phyloP scores from a whole-genome alignment of 2,888 invertebrate species.

The Amblyjoppa fuscipennis region DNA sequence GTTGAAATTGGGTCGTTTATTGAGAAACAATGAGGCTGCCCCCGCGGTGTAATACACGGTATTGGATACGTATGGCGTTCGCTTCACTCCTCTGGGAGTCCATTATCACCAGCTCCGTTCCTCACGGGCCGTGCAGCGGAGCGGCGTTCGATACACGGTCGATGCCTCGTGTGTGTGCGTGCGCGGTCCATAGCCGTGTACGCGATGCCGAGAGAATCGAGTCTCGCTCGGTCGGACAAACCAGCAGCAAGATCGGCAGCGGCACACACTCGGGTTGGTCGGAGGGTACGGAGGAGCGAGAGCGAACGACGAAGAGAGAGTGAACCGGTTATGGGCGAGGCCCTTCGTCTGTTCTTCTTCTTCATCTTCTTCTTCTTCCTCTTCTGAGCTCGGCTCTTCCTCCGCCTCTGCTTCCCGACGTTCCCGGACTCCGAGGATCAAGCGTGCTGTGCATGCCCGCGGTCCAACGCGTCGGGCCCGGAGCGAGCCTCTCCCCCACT shows the following conservation, averaged over 20 bases:
- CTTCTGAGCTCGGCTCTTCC: slow-evolving; percentile 70
- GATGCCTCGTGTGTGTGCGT: slow-evolving; percentile 65
- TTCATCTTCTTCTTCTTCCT: slow-evolving; percentile 73
- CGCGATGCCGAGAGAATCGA: slow-evolving; percentile 32
- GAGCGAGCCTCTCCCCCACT: slow-evolving; percentile 36
- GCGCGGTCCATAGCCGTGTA: slow-evolving; percentile 72
- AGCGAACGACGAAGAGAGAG: slow-evolving; percentile 75
- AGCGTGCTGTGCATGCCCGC: slow-evolving; percentile 31
- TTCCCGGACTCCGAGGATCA: slow-evolving; percentile 37
- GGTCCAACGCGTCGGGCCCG: not conserved
- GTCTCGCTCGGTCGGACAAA: slow-evolving; percentile 56
- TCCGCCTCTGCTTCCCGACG: slow-evolving; percentile 75
- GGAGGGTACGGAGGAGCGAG: slow-evolving; percentile 60
- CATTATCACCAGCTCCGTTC: slow-evolving; percentile 40
- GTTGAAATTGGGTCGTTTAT: not conserved
- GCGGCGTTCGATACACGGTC: not conserved
- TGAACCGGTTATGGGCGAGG: slow-evolving; percentile 85
- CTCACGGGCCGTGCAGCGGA: slow-evolving; percentile 10
- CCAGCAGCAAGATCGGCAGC: slow-evolving; percentile 71
- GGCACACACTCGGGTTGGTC: slow-evolving; percentile 72
- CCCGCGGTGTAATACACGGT: not conserved
- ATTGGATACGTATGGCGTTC: slow-evolving; percentile 5
- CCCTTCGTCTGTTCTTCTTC: slow-evolving; percentile 81
- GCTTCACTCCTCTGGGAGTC: slow-evolving; percentile 23
- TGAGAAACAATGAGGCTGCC: slow-evolving; percentile 14